These are phyloP conservation scores for Anabacerthia variegaticeps DNA, from an alignment of 2,797 vertebrate genomes.

Conservation along the genomic window DNA sequence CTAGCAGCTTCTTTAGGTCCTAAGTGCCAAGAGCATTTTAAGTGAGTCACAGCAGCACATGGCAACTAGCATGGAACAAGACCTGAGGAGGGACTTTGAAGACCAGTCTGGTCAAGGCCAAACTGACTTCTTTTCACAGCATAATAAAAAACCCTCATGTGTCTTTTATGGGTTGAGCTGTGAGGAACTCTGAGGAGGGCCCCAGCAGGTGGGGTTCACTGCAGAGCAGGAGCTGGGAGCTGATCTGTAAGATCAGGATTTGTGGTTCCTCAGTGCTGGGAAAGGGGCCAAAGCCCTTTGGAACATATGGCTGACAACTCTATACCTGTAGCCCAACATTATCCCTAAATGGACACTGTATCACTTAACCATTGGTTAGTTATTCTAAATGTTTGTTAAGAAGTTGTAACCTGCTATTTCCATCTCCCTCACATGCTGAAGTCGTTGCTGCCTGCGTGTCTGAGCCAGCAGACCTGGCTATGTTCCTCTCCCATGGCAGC, in stretches of 20 bases:
- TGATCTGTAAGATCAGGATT: not conserved
- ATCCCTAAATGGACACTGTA: not conserved
- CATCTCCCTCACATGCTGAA: conserved; percentile 20
- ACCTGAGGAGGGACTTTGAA: not conserved
- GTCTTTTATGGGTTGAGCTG: not conserved
- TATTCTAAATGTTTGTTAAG: not conserved
- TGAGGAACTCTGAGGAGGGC: not conserved
- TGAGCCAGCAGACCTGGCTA: not conserved
- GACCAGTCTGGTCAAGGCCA: not conserved
- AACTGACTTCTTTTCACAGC: not conserved
- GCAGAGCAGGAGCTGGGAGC: not conserved
- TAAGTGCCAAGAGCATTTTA: not conserved
- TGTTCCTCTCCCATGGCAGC: not conserved
- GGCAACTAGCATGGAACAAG: not conserved
- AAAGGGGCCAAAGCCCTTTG: not conserved
- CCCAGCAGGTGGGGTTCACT: not conserved
- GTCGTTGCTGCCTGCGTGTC: fast-evolving
- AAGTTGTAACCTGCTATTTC: conserved; percentile 15
- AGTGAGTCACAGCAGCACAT: not conserved
- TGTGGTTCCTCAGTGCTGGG: not conserved
- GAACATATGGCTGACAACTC: not conserved
- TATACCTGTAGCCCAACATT: not conserved
- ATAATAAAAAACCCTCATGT: not conserved
- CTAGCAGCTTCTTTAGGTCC: not conserved
- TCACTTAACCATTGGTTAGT: not conserved